Evolutionary conservation across 2,888 invertebrate genomes (phyloP), one percentile per base, ranked within the genome.

Genomic region (Malthinus flaveolus): DNA sequence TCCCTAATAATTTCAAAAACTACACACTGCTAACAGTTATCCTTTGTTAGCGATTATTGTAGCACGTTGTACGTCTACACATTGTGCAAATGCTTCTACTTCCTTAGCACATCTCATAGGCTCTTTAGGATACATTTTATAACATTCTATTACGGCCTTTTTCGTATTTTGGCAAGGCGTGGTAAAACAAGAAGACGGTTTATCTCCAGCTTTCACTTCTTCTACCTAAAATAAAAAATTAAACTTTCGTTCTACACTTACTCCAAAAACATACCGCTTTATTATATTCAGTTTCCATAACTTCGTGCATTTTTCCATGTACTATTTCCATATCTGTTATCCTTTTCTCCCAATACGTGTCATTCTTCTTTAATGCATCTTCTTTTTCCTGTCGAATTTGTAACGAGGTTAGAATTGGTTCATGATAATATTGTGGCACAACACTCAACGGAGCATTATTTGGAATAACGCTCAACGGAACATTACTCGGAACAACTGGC

Each of bases 11-110:
- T 42, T 42, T 42, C 6, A n/a, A 15, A 37, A 42, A 42, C 39
- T 42, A 42, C 39, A 23, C 6, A 5, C 1, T 15, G 8, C 9
- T n/a, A 7, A 23, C 13, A 42, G 32, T 35, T 56, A 59, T 11
- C 48, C 48, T 13, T 42, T 45, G 44, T 56, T 61, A 15, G 39
- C 33, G 12, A 57, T 37, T 23, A 61, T 33, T 9, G 33, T 46
- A 13, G 82, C 76, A 56, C 85, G 82, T 66, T 82, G 81, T 66
- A 79, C 72, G 71, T 84, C 84, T 10, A 87, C 85, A 68, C 87
- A 87, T 65, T 82, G 80, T 49, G 82, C 81, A 73, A 87, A 87
- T 59, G 82, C 82, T 68, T 83, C 78, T 1, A 87, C 86, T 68
- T 85, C 79, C 61, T 80, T 81, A 1, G 84, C 80, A 76, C 87